phyloP scores from a whole-genome alignment of 2,797 vertebrate genomes.

The Sebastes steindachneri region DNA sequence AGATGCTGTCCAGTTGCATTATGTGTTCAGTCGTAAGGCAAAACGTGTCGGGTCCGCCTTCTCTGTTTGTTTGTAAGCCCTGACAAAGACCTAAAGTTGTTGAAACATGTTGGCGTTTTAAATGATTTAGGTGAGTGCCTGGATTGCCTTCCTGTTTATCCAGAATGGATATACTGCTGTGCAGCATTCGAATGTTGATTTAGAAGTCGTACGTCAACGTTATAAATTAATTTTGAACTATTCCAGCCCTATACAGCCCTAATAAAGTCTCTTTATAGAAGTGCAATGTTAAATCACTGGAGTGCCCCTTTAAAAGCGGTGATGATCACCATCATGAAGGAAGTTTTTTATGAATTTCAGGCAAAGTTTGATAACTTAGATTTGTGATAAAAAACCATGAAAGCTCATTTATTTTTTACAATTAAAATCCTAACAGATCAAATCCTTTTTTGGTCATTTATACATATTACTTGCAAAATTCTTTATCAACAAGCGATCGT shows the following conservation, averaged over 20 bases:
- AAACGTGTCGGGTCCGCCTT: too few species aligned
- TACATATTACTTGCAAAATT: background rate
- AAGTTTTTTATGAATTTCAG: background rate
- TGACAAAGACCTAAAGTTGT: too few species aligned
- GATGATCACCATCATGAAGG: background rate
- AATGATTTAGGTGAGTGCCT: too few species aligned
- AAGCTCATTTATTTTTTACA: background rate
- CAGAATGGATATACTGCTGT: too few species aligned
- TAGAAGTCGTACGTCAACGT: background rate
- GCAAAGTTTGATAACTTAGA: background rate
- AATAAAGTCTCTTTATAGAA: background rate
- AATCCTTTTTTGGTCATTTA: background rate
- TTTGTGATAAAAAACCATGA: background rate
- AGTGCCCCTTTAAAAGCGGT: background rate
- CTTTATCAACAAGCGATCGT: background rate
- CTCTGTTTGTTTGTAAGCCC: too few species aligned
- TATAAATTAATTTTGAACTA: background rate
- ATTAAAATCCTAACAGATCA: background rate
- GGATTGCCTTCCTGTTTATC: too few species aligned
- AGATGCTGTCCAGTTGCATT: background rate
- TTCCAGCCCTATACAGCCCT: background rate
- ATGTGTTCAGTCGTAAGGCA: too few species aligned
- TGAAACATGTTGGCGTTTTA: too few species aligned
- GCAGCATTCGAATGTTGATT: background rate
- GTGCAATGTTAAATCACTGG: background rate